Evolutionary conservation across 2,797 vertebrate genomes (phyloP), one percentile per base, ranked within the genome.

Genomic region (Acrossocheilus fasciatus): DNA sequence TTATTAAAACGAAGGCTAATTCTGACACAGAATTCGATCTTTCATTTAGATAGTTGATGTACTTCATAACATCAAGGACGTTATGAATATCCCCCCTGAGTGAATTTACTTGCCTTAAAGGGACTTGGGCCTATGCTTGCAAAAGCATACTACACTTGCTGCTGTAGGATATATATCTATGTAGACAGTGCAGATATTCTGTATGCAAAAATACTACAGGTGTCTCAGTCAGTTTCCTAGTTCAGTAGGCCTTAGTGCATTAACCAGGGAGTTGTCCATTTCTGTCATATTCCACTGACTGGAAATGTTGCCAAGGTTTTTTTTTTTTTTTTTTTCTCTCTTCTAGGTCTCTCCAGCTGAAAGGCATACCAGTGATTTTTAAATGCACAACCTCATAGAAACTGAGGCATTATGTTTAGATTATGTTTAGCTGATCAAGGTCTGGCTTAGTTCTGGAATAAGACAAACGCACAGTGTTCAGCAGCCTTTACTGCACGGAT

Each of bases 371-470:
- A 41, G 36, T 41, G 3, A 57, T 59, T 23, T 77, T 57, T 59
- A 18, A 69, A 41, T 62, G 76, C 52, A 26, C 36, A 62, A 17
- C 14, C 39, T 43, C 14, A 10, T 59, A n/a, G n/a, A 62, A 43
- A 62, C 34, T n/a, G 52, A 77, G 10, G 36, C 34, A 15, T 54
- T 26, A 10, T 78, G 54, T 62, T 62, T 41, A 15, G 54, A 26
- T 26, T 26, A 26, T 26, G 30, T 30, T 30, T 30, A 30, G 1
- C n/a, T 62, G 54, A 26, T 78, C 36, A 78, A 59, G 52, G 76
- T 78, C 76, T 78, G 54, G 23, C 54, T 79, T 43, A 36, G 39
- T 14, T 26, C 23, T 78, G 36, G 54, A 78, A 43, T 43, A 34
- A 59, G 14, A 62, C 36, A 78, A 41, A 78, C 14, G 7, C 41